These are phyloP conservation scores for Ceratotherium simum DNA, from an alignment of 2,113 vertebrate species.

Conservation along the genomic window DNA sequence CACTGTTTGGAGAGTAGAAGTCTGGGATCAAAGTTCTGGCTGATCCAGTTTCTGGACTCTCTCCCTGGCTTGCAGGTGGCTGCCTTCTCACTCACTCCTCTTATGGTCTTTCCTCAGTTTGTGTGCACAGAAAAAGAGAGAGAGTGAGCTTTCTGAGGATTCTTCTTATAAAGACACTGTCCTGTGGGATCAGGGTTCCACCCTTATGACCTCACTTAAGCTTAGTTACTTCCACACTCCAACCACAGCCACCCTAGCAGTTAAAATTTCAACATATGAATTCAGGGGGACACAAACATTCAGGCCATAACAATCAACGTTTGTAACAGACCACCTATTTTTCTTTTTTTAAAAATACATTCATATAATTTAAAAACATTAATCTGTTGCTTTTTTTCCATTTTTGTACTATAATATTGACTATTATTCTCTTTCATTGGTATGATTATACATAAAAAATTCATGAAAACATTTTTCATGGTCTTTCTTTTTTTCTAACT, in stretches of 20 bases:
- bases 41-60: not conserved
- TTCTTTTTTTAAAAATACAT: conserved; percentile 1
- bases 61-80: not conserved
- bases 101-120: not conserved
- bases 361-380: not conserved
- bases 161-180: not conserved
- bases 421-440: not conserved
- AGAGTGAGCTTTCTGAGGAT: not conserved
- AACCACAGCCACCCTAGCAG: not conserved
- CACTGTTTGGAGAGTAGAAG: not conserved
- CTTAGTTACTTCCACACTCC: not conserved
- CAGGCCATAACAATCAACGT: not conserved
- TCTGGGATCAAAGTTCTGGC: not conserved
- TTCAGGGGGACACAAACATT: not conserved
- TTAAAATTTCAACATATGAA: not conserved
- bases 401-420: not conserved
- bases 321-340: not conserved
- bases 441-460: not conserved
- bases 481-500: not conserved
- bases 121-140: not conserved
- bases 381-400: not conserved
- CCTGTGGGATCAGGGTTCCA: not conserved
- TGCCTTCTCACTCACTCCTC: not conserved
- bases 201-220: not conserved
- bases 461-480: not conserved